These are phyloP conservation scores for Oscheius onirici DNA, from an alignment of 2,888 invertebrate genomes.

Conservation along the genomic window DNA sequence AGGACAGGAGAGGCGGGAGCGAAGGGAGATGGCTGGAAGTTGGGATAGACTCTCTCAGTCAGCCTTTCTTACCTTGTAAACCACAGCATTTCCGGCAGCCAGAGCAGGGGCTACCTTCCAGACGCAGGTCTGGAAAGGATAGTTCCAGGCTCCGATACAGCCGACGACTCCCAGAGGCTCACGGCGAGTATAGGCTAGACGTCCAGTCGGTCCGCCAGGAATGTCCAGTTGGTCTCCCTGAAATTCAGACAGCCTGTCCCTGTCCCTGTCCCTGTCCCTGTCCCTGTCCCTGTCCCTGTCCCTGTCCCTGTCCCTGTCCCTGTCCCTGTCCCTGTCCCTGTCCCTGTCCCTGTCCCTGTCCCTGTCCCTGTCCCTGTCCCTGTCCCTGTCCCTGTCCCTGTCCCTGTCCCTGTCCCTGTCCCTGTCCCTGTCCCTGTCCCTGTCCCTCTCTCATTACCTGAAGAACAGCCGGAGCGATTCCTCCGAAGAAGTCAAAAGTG, in stretches of 20 bases:
- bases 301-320: no score
- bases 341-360: no score
- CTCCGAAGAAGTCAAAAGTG: conserved; percentile 59
- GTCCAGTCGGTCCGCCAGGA: conserved; percentile 49
- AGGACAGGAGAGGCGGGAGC: conserved; percentile 76
- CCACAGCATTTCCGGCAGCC: conserved; percentile 76
- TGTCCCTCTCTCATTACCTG: conserved; percentile 37
- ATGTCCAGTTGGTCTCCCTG: conserved; percentile 60
- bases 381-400: background rate
- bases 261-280: no score
- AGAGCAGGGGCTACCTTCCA: conserved; percentile 73
- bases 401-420: background rate
- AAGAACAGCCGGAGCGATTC: conserved; percentile 58
- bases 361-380: background rate
- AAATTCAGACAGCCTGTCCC: no score
- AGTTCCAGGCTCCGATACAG: conserved; percentile 65
- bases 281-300: no score
- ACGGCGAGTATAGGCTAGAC: conserved; percentile 62
- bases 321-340: no score
- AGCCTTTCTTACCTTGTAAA: conserved; percentile 73
- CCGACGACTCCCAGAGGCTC: conserved; percentile 65
- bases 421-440: background rate
- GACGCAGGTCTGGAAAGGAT: conserved; percentile 61
- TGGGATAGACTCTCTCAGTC: conserved; percentile 11
- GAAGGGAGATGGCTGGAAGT: conserved; percentile 73